Base-by-base conservation (phyloP, 2,113 vertebrate genomes). In the Tautogolabrus adspersus region DNA sequence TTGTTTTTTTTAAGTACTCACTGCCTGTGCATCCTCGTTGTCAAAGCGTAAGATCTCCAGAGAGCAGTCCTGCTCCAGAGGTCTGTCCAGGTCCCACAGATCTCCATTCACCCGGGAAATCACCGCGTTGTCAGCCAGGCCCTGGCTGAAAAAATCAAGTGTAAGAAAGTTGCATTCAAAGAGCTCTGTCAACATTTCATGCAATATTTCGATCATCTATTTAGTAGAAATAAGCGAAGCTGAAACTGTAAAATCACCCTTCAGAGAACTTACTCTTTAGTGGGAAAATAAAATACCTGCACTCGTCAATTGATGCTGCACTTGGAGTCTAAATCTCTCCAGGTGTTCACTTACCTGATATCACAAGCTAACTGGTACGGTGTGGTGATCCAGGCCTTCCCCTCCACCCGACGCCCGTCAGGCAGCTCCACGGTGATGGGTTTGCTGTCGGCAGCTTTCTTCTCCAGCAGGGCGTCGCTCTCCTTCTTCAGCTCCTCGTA, bases 71-170 rank as follows among this genome's bases (percentile, higher is more conserved):
- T 85, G 89, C 74, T 99, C 96, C 46, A 99, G 93, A 4, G 96
- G 96, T 37, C 98, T 93, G 86, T 99, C 98, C 73, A 99, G 93
- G 79, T 99, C 98, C 98, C 98, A 99, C 16, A 99, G 94, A 16
- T 92, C 92, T 23, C 96, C 95, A 44, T 97, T 95, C 82, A 99
- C 97, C 72, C 96, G 97, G 5, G 96, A 95, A 75, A 99, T 92
- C 81, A 99, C 95, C 0, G 96, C 96, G 66, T 94, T 98, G 91
- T 99, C 97, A 9, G 97, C 98, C 44, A 99, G 93, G 62, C 97
- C 95, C 82, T 97, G 97, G 79, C 98, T 99, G 84, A 69, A 79
- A 6, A 79, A 84, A 92, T 19, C 5, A 26, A 65, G 44, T 0
- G 8, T n/a, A 51, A 38, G 8, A 47, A 3, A 57, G 5, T 11